These are phyloP conservation scores for Stigmatopora nigra DNA, from an alignment of 2,113 vertebrate genomes.

Conservation along the genomic window DNA sequence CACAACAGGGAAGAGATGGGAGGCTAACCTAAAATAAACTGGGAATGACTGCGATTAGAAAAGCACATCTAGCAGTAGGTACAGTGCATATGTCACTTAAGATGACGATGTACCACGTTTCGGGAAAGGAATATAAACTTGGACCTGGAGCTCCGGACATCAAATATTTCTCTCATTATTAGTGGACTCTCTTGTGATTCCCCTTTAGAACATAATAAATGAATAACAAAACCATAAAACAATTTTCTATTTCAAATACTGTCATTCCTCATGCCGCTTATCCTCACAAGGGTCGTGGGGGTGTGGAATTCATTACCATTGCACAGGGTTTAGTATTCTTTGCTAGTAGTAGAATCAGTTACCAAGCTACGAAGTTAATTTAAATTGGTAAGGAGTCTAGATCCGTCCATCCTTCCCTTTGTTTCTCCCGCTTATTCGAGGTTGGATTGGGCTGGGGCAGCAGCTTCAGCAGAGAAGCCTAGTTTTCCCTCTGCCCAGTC, in stretches of 20 bases:
- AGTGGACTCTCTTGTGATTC: not conserved
- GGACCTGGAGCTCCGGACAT: not conserved
- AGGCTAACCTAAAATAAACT: slow-evolving; percentile 15
- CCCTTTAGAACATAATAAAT: too few relatives aligned
- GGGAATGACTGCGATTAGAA: slow-evolving; percentile 5
- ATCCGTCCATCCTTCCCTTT: not conserved
- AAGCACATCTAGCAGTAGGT: not conserved
- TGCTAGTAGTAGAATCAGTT: not conserved
- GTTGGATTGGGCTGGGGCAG: too few relatives aligned
- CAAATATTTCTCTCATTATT: not conserved
- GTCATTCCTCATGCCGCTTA: not conserved
- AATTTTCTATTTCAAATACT: not conserved
- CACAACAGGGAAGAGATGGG: slow-evolving; percentile 43
- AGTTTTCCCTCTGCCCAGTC: too few relatives aligned
- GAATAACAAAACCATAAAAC: not conserved
- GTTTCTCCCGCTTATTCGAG: too few relatives aligned
- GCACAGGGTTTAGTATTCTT: not conserved
- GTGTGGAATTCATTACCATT: not conserved
- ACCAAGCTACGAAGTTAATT: not conserved
- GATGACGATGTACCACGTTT: not conserved
- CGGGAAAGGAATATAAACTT: not conserved
- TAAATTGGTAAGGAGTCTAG: not conserved
- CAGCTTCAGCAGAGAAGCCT: too few relatives aligned
- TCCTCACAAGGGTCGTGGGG: not conserved
- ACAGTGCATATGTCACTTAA: not conserved